Evolutionary conservation across 2,113 vertebrate genomes (phyloP), one percentile per base, ranked within the genome.

Genomic region (Antennarius striatus): DNA sequence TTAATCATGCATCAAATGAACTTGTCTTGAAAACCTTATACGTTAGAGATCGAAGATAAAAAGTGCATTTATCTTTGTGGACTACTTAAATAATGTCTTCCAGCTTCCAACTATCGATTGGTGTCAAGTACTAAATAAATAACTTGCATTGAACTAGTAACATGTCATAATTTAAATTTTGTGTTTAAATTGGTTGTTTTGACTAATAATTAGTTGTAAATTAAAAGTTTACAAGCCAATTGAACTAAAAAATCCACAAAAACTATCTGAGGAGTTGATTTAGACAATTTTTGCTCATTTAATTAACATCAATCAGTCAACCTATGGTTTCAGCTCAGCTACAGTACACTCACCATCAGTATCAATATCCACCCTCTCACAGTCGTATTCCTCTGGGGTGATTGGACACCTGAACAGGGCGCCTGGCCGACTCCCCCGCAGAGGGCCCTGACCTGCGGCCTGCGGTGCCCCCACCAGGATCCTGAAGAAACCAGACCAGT

Each of bases 331-430:
- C 4, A 0, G 22, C 45, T 17, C 6, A 50, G 7, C 0, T 59
- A 12, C 15, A 9, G 43, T 15, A 5, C 0, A 75, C 87, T 58
- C 77, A 97, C 96, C 93, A 36, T 93, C 94, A 54, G 81, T 89
- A 30, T 98, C 96, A 5, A 98, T 96, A 80, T 96, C 85, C 63
- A 98, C 93, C 64, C 95, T 90, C 82, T 93, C 87, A 86, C 96
- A 98, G 90, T 97, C 95, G 0, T 91, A 91, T 71, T 90, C 91
- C 67, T 95, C 95, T 0, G 88, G 72, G 70, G 93, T 96, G 84
- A 98, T 91, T 0, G 96, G 96, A 89, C 96, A 98, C 69, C 91
- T 94, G 8, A 95, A 98, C 76, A 98, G 91, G 1, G 93, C 96
- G 47, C 96, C 96, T 0, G 95, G 95, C 11, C 94, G 93, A 65